Base-by-base conservation (phyloP, 2,113 vertebrate genomes). In the Chaetops frenatus region DNA sequence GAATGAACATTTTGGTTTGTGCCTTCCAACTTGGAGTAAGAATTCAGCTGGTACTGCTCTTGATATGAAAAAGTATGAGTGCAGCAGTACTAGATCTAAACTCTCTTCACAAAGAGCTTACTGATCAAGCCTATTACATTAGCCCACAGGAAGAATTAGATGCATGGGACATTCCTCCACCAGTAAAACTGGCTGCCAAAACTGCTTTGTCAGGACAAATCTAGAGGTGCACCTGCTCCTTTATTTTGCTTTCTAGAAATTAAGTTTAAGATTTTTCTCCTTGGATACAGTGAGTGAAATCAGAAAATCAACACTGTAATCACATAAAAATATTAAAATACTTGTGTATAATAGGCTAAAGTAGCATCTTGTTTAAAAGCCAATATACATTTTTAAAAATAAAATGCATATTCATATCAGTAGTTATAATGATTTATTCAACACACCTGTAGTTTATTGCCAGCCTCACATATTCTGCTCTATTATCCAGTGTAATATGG, bases 371-470 rank as follows among this genome's bases (percentile, higher is more conserved):
- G 17, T 40, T 86, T 72, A 61, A 82, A 88, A 86, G 40, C 2
- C 38, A 64, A 36, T 36, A 29, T 1, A 13, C 25, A 17, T 45
- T 67, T 74, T 79, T 38, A 2, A 29, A 74, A 91, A 70, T 10
- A 81, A 92, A 85, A 92, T 35, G 11, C 19, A 56, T 60, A 47
- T 19, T 67, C 7, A 36, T n/a, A 18, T 53, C 31, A 78, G n/a
- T 62, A 81, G 81, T 60, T 67, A 31, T 35, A 78, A 54, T 29
- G 1, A 79, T 18, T 51, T 84, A 38, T 71, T 79, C 38, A 69
- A 96, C 97, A 87, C 84, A 99, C 99, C 99, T 99, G 98, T 99
- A 99, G 96, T 99, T 99, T 81, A 99, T 99, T 53, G 99, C 99
- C 53, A 99, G 98, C 70, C 99, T 98, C 84, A 99, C 99, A 22